Evolutionary conservation across 1,140 invertebrate species (phyloP), one percentile per base, ranked within the genome.

Genomic region (Brachionus asplanchnoidis): DNA sequence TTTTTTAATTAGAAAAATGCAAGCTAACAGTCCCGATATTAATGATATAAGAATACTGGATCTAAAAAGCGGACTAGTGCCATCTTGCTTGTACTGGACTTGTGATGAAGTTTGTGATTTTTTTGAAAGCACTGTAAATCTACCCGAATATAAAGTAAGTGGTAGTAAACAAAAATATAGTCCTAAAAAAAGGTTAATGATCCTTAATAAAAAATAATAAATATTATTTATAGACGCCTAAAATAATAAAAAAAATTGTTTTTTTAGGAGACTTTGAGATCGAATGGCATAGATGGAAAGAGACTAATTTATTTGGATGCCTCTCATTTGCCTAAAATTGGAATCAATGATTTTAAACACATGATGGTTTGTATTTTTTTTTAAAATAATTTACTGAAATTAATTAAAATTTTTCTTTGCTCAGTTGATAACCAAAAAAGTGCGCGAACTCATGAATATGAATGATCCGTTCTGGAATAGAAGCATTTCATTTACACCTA

Each of bases 321-420:
- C 6, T 88, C 88, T 46, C 86, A 87, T 32, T 86, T 90, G 56
- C 88, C 89, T n/a, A 88, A 87, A 73, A 87, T 90, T 60, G 89
- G 89, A 60, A 89, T 90, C 14, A 88, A 86, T 84, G 89, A 90
- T 85, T 90, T 88, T 87, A 87, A 90, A 85, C 88, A 90, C 83
- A 90, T 90, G 7, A 90, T 89, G 87, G 89, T 89, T 26, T 28
- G 14, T 40, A 56, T 4, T 40, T 46, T 84, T 42, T 46, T 5
- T 42, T 42, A 9, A 4, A 42, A 42, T 5, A 42, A 42, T 42
- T 42, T 42, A 42, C 9, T 42, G 9, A 42, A n/a, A n/a, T n/a
- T 36, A 36, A 36, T 36, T 36, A 36, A n/a, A 36, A 7, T 36
- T 36, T 36, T 46, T 12, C 12, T 12, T 46, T 68, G 84, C 87